phyloP scores from a whole-genome alignment of 2,797 vertebrate genomes.

The Acanthis flammea region DNA sequence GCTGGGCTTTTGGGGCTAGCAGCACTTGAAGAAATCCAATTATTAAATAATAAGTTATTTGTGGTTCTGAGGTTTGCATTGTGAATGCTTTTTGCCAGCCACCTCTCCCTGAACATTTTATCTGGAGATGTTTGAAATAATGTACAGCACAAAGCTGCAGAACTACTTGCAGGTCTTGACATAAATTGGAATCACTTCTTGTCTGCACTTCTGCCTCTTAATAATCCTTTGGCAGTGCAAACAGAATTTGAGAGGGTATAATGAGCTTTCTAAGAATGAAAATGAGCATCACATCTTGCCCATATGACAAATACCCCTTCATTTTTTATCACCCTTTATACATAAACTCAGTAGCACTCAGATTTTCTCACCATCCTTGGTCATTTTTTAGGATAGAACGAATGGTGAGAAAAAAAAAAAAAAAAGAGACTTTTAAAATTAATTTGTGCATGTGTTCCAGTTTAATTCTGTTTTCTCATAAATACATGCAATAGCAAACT shows the following conservation, averaged over 20 bases:
- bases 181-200: not conserved
- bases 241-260: not conserved
- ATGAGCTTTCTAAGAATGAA: not conserved
- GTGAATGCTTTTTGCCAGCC: not conserved
- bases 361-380: not conserved
- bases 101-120: not conserved
- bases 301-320: not conserved
- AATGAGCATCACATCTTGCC: not conserved
- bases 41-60: conserved; percentile 35
- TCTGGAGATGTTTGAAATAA: not conserved
- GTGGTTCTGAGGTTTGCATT: conserved; percentile 19
- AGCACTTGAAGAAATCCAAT: conserved; percentile 9
- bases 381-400: not conserved
- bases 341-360: not conserved
- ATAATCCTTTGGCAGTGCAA: not conserved
- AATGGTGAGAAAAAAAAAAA: not conserved
- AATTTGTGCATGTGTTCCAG: not conserved
- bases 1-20: conserved; percentile 9
- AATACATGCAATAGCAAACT: not conserved
- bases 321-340: not conserved
- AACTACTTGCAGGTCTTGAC: not conserved
- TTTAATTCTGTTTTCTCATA: not conserved
- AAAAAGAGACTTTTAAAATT: not conserved
- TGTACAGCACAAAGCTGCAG: not conserved
- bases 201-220: not conserved